These are phyloP conservation scores for Suricata suricatta DNA, from an alignment of 2,113 vertebrate genomes.

Conservation along the genomic window DNA sequence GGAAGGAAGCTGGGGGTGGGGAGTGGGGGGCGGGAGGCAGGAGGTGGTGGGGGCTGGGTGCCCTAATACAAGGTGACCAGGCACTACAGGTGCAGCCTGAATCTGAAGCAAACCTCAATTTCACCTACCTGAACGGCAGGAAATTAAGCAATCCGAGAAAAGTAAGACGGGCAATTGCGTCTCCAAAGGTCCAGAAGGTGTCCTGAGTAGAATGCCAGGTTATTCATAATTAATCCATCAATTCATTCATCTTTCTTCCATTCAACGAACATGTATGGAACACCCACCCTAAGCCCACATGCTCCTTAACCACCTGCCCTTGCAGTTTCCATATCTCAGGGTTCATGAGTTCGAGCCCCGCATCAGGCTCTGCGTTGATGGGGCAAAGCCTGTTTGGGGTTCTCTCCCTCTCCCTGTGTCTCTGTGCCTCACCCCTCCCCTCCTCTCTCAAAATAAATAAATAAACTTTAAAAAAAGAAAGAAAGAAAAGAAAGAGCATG, in stretches of 20 bases:
- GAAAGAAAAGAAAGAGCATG: neutral
- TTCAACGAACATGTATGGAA: neutral
- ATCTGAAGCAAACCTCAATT: neutral
- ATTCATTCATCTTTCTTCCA: neutral
- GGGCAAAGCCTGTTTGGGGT: too few relatives aligned
- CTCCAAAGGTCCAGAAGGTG: neutral
- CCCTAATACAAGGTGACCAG: neutral
- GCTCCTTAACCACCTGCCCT: neutral
- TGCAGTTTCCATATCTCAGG: neutral
- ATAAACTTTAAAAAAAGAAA: too few relatives aligned
- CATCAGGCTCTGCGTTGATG: too few relatives aligned
- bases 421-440: too few relatives aligned
- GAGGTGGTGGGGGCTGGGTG: rapidly evolving
- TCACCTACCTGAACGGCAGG: neutral
- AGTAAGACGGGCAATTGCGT: neutral
- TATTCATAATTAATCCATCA: neutral
- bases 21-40: too few relatives aligned
- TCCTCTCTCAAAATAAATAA: too few relatives aligned
- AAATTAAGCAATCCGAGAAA: neutral
- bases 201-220: neutral
- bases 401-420: too few relatives aligned
- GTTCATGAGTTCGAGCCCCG: too few relatives aligned
- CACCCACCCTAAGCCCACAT: neutral
- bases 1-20: neutral
- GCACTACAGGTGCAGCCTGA: neutral